Evolutionary conservation across 1,140 invertebrate genomes (phyloP).

Genomic region (Bradysia coprophila): DNA sequence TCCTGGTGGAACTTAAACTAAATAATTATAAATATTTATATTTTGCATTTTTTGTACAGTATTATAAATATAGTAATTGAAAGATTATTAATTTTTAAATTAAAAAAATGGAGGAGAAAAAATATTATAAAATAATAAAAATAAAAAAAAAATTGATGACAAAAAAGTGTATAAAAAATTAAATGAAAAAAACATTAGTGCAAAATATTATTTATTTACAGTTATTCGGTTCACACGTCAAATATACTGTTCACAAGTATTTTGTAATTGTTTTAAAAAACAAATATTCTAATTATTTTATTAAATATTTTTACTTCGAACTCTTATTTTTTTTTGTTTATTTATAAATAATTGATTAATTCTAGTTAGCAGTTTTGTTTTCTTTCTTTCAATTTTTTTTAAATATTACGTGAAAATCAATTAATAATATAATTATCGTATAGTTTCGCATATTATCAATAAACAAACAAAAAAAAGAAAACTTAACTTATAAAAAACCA

Average conservation of each 20-base stretch:
- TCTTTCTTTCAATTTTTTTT: not conserved
- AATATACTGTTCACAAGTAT: too few relatives aligned
- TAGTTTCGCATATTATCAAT: not conserved
- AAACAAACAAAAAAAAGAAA: too few relatives aligned
- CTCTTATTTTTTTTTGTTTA: too few relatives aligned
- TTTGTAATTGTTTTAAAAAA: too few relatives aligned
- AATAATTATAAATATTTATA: not conserved
- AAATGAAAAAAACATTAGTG: not conserved
- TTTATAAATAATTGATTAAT: not conserved
- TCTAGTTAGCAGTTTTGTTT: not conserved
- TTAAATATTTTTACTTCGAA: too few relatives aligned
- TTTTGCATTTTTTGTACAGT: not conserved
- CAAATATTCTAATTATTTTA: too few relatives aligned
- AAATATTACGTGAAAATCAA: too few relatives aligned
- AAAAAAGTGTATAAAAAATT: not conserved
- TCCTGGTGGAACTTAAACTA: too few relatives aligned
- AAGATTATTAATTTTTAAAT: not conserved
- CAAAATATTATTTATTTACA: not conserved
- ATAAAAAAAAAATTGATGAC: not conserved
- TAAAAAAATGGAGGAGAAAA: not conserved
- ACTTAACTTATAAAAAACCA: constrained; percentile 1
- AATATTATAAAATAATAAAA: not conserved
- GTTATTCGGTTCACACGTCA: too few relatives aligned
- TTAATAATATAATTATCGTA: not conserved
- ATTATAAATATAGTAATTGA: not conserved